Percentiles rank a stretch among this genome's conserved stretches.
Conservation (phyloP, 2,113 vertebrate species). For the Cheilinus undulatus region DNA sequence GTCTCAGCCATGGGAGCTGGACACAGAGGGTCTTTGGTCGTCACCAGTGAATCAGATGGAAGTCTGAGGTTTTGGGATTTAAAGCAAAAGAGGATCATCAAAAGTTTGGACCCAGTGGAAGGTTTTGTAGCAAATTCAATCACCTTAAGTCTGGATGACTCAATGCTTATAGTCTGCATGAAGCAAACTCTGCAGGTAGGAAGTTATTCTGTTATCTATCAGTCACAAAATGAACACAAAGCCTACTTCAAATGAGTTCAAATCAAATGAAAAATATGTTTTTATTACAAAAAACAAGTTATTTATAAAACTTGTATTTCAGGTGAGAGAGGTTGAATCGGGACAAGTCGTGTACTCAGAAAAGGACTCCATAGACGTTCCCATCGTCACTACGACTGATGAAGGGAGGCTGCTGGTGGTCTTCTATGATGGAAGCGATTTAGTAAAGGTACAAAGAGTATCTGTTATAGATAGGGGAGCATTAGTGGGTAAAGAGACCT, state of each 20-base stretch:
- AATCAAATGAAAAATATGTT: too few relatives aligned
- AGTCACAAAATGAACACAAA: too few relatives aligned
- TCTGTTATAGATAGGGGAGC: too few relatives aligned
- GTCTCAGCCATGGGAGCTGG: conserved; percentile 75
- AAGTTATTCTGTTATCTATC: too few relatives aligned
- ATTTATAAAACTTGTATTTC: background rate
- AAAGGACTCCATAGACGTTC: conserved; percentile 61
- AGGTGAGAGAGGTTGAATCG: conserved; percentile 75
- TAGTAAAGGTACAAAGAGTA: conserved; percentile 52
- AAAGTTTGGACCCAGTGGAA: conserved; percentile 57
- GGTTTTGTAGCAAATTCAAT: conserved; percentile 63
- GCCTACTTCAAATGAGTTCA: too few relatives aligned
- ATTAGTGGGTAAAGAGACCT: too few relatives aligned
- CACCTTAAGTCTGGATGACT: conserved; percentile 73
- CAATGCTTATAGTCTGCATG: conserved; percentile 73
- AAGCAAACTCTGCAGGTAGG: conserved; percentile 73
- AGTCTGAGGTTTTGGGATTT: conserved; percentile 80
- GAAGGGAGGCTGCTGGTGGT: conserved; percentile 74
- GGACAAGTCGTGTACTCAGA: conserved; percentile 70
- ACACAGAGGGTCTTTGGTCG: conserved; percentile 38
- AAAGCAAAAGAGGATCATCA: conserved; percentile 51
- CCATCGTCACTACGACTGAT: conserved; percentile 68
- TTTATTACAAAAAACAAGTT: too few relatives aligned
- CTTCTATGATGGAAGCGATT: conserved; percentile 72
- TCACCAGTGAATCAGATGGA: conserved; percentile 75